A percentile compares a stretch with the other conserved stretches of the same genome.
Evolutionary conservation across 2,888 invertebrate genomes (phyloP).

Genomic region (Cheilosia vernalis): DNA sequence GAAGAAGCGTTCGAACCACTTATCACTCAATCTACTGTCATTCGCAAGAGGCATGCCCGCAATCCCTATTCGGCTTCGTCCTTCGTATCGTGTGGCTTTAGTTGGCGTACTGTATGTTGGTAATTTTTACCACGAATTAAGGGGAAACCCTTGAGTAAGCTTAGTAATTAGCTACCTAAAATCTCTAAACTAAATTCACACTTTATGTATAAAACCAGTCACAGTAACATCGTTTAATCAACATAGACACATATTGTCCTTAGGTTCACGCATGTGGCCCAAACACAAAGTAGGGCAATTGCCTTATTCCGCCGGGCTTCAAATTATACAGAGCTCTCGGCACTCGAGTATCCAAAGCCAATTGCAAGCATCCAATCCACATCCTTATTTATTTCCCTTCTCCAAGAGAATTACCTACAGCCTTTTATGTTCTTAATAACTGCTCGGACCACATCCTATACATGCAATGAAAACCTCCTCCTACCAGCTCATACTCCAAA

Average conservation of each 20-base stretch:
- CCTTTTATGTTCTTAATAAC: conserved; percentile 69
- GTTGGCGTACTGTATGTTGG: background rate
- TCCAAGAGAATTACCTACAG: conserved; percentile 68
- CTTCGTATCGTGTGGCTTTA: too few species aligned
- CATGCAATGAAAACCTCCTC: conserved; percentile 60
- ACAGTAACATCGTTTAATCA: background rate
- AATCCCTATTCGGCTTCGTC: too few species aligned
- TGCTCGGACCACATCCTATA: conserved; percentile 49
- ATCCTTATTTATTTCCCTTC: conserved; percentile 69
- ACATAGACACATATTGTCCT: conserved; percentile 29
- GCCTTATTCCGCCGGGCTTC: conserved; percentile 19
- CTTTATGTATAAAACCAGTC: conserved; percentile 24
- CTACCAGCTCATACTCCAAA: background rate
- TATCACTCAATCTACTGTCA: too few species aligned
- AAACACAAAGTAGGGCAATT: conserved; percentile 32
- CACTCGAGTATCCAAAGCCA: conserved; percentile 3
- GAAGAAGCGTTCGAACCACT: too few species aligned
- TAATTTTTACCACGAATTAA: background rate
- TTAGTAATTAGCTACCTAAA: conserved; percentile 23
- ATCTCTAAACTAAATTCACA: conserved; percentile 33
- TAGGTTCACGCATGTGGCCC: conserved; percentile 15
- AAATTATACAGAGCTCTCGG: conserved; percentile 41
- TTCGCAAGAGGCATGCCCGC: too few species aligned
- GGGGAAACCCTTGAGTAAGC: background rate
- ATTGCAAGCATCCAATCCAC: conserved; percentile 38